These are phyloP conservation scores for Gobionotothen gibberifrons DNA, from an alignment of 2,797 vertebrate genomes.

Conservation along the genomic window DNA sequence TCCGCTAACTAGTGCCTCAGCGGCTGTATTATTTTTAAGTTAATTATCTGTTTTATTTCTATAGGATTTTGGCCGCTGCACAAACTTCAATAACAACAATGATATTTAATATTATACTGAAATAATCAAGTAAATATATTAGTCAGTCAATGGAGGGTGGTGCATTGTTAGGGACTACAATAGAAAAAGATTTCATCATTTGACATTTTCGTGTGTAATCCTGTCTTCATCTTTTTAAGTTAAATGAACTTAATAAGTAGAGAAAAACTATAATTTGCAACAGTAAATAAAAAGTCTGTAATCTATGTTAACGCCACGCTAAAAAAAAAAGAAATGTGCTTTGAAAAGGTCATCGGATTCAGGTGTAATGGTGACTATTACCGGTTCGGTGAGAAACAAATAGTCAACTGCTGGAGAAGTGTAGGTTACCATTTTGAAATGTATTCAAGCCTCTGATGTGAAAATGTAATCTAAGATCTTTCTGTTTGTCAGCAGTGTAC, in stretches of 20 bases:
- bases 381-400: not conserved
- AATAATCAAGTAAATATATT: too few relatives aligned
- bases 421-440: not conserved
- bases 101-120: not conserved
- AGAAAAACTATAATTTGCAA: not conserved
- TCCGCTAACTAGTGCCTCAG: too few relatives aligned
- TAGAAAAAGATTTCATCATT: not conserved
- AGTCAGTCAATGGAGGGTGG: not conserved
- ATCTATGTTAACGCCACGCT: not conserved
- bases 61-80: too few relatives aligned
- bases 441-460: slow-evolving; percentile 12
- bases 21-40: too few relatives aligned
- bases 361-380: not conserved
- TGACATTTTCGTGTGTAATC: not conserved
- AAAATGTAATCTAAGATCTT: not conserved
- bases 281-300: not conserved
- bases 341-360: not conserved
- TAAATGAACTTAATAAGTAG: not conserved
- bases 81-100: not conserved
- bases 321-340: not conserved
- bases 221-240: not conserved
- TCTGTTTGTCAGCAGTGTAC: slow-evolving; percentile 3
- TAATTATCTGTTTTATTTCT: too few relatives aligned
- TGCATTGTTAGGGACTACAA: not conserved
- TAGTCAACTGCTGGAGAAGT: not conserved